Evolutionary conservation across 1,140 invertebrate genomes (phyloP).

Genomic region (Goniozus legneri): DNA sequence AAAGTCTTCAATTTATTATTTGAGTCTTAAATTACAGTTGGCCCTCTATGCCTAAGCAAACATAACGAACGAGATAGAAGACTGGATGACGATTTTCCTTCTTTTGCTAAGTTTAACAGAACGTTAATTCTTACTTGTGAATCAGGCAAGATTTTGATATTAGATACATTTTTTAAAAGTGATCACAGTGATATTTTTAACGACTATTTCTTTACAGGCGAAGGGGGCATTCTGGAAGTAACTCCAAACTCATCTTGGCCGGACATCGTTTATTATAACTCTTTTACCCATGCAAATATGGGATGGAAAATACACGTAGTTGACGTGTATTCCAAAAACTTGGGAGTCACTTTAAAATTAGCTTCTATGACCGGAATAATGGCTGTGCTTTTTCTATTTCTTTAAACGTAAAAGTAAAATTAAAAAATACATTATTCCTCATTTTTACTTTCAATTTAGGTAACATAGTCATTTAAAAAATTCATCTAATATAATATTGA

Average conservation of each 20-base stretch:
- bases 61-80: conserved; percentile 68
- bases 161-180: neutral
- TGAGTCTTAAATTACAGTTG: conserved; percentile 61
- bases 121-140: conserved; percentile 68
- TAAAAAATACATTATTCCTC: no score
- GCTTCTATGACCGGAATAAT: conserved; percentile 17
- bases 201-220: conserved; percentile 43
- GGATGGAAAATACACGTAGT: conserved; percentile 87
- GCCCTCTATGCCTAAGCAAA: conserved; percentile 72
- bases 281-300: conserved; percentile 87
- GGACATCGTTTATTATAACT: conserved; percentile 90
- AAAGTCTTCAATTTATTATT: conserved; percentile 3
- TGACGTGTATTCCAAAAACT: conserved; percentile 60
- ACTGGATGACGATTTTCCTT: conserved; percentile 72
- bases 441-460: no score
- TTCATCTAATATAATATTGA: no score
- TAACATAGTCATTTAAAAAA: no score
- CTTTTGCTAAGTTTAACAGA: conserved; percentile 82
- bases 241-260: conserved; percentile 89
- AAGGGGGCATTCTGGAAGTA: conserved; percentile 71
- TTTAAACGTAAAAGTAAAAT: no score
- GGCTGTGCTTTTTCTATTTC: conserved; percentile 20
- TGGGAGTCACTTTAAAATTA: conserved; percentile 12
- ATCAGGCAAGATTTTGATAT: conserved; percentile 41
- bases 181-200: conserved; percentile 1